Conservation (phyloP, 1,140 invertebrate genomes). For the Asbolus verrucosus region DNA sequence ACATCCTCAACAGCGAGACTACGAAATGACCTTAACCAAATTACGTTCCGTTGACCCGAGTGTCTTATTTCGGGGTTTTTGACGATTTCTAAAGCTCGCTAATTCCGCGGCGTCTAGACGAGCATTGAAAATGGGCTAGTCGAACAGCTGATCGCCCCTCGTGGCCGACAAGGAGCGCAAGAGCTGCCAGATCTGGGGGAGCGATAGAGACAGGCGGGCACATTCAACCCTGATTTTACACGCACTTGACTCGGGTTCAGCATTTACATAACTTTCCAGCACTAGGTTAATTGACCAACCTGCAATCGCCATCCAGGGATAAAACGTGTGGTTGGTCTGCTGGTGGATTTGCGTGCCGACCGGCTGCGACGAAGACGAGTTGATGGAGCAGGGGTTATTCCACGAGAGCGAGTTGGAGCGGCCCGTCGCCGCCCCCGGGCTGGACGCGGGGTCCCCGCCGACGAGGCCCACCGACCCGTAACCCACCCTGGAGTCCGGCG, state of each 20-base stretch:
- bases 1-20: conserved; percentile 29
- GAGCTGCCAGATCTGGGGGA: conserved; percentile 33
- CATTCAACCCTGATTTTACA: conserved; percentile 66
- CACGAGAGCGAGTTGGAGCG: conserved; percentile 74
- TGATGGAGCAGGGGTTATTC: conserved; percentile 86
- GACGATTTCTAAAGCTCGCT: too few species aligned
- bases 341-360: conserved; percentile 86
- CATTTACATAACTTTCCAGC: conserved; percentile 57
- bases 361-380: conserved; percentile 79
- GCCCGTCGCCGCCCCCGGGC: conserved; percentile 75
- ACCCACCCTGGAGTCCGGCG: conserved; percentile 81
- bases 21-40: conserved; percentile 45
- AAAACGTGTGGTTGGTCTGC: conserved; percentile 93
- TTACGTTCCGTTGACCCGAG: conserved; percentile 42
- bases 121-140: conserved; percentile 57
- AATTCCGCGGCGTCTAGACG: conserved; percentile 50
- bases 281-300: conserved; percentile 73
- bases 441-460: conserved; percentile 80
- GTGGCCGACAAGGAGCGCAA: conserved; percentile 57
- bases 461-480: conserved; percentile 73
- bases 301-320: conserved; percentile 99
- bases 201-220: conserved; percentile 54
- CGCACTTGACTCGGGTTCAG: conserved; percentile 63
- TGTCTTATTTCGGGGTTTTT: conserved; percentile 4
- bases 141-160: conserved; percentile 64